Conservation (phyloP, 2,888 invertebrate genomes). For the Heteromyza rotundicornis region DNA sequence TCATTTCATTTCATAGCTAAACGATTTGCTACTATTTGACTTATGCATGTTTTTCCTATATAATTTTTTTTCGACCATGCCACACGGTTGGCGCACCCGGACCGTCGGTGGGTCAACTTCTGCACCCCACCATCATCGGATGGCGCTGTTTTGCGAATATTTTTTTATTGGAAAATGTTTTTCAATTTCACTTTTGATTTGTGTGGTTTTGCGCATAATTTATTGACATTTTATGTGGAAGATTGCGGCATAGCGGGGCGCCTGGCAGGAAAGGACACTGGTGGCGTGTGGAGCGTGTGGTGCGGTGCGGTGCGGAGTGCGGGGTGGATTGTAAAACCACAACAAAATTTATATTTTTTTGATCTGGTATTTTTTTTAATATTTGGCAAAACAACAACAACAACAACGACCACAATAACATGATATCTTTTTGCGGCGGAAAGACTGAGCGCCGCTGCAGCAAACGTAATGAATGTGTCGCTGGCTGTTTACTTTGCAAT, state of each 20-base stretch:
- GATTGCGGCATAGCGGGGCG: too few relatives aligned
- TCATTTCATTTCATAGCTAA: too few relatives aligned
- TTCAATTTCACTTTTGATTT: slow-evolving; percentile 40
- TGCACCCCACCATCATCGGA: too few relatives aligned
- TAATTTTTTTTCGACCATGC: neutral
- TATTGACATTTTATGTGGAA: slow-evolving; percentile 34
- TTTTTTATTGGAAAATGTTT: slow-evolving; percentile 4
- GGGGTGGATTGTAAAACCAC: neutral
- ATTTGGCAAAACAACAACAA: slow-evolving; percentile 1
- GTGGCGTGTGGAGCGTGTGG: neutral
- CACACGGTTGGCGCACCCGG: too few relatives aligned
- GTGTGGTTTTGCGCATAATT: slow-evolving; percentile 41
- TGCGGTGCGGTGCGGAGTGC: neutral
- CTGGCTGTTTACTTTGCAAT: neutral
- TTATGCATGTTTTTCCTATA: slow-evolving; percentile 4
- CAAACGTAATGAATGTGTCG: neutral
- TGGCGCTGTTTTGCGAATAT: neutral
- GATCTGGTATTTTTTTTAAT: neutral
- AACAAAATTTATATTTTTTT: neutral
- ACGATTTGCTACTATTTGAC: neutral
- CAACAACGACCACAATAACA: too few relatives aligned
- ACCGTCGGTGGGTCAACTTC: too few relatives aligned
- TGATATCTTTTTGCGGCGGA: neutral
- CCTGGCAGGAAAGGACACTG: too few relatives aligned
- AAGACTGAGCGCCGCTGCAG: neutral